A percentile compares a stretch with the other conserved stretches of the same genome.
phyloP scores from a whole-genome alignment of 2,888 invertebrate genomes.

The Nematopogon swammerdamellus region DNA sequence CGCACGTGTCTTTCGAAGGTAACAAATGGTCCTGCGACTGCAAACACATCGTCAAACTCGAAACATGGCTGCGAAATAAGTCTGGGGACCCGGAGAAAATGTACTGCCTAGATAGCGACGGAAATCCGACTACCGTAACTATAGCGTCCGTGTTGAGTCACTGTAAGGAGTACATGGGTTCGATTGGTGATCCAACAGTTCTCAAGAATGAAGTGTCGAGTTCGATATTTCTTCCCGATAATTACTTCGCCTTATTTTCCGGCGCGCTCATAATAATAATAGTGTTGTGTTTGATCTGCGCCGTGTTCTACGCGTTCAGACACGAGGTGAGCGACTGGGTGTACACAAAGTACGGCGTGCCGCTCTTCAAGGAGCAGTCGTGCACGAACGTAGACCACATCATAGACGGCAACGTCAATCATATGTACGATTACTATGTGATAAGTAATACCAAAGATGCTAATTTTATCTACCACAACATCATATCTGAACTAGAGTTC shows the following conservation, averaged over 20 bases:
- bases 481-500: constrained; percentile 68
- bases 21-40: constrained; percentile 86
- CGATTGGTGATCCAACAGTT: constrained; percentile 38
- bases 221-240: constrained; percentile 62
- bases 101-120: constrained; percentile 60
- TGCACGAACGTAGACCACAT: constrained; percentile 55
- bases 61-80: constrained; percentile 65
- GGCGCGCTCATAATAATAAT: constrained; percentile 68
- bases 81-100: constrained; percentile 66
- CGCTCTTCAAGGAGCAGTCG: constrained; percentile 73
- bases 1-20: constrained; percentile 70
- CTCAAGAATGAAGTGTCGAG: constrained; percentile 54
- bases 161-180: constrained; percentile 63
- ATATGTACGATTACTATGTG: constrained; percentile 84
- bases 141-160: constrained; percentile 52
- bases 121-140: constrained; percentile 49
- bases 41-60: constrained; percentile 65
- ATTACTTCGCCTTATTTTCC: constrained; percentile 72
- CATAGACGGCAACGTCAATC: constrained; percentile 64
- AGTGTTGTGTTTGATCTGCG: constrained; percentile 65
- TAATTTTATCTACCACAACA: constrained; percentile 64
- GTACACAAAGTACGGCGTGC: constrained; percentile 73
- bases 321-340: constrained; percentile 78
- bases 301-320: constrained; percentile 71
- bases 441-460: constrained; percentile 82